Conservation (phyloP, 2,888 invertebrate species). For the Crioceris asparagi region DNA sequence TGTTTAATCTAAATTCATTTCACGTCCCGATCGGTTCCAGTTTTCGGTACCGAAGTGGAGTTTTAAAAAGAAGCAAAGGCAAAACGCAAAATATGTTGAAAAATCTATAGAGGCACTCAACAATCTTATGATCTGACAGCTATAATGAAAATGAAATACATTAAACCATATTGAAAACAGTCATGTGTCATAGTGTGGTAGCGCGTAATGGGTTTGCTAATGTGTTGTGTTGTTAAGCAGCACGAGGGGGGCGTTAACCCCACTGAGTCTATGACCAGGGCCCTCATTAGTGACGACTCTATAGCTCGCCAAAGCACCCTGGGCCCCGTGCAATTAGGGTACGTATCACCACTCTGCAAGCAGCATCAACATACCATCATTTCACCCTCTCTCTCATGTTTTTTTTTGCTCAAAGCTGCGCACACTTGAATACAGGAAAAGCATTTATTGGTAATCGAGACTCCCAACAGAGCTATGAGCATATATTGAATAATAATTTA, state of each 20-base stretch:
- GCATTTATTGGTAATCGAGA: too few species aligned
- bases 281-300: constrained; percentile 87
- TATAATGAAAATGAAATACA: too few species aligned
- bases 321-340: constrained; percentile 92
- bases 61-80: too few species aligned
- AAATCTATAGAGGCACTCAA: too few species aligned
- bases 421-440: too few species aligned
- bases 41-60: too few species aligned
- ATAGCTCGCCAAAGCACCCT: constrained; percentile 70
- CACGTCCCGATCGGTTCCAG: too few species aligned
- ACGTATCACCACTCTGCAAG: constrained; percentile 50
- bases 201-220: constrained; percentile 33
- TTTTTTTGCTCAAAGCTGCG: neutral
- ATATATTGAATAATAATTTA: too few species aligned
- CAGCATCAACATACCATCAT: constrained; percentile 4
- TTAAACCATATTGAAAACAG: constrained; percentile 15
- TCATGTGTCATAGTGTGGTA: constrained; percentile 20
- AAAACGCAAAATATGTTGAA: too few species aligned
- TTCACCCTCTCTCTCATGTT: neutral
- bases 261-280: constrained; percentile 92
- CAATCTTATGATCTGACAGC: too few species aligned
- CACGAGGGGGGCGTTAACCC: constrained; percentile 86
- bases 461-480: too few species aligned
- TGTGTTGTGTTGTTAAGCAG: constrained; percentile 50
- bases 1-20: too few species aligned